Base-by-base conservation (phyloP, 1,140 invertebrate species). In the Hyposmocoma kahamanoa region DNA sequence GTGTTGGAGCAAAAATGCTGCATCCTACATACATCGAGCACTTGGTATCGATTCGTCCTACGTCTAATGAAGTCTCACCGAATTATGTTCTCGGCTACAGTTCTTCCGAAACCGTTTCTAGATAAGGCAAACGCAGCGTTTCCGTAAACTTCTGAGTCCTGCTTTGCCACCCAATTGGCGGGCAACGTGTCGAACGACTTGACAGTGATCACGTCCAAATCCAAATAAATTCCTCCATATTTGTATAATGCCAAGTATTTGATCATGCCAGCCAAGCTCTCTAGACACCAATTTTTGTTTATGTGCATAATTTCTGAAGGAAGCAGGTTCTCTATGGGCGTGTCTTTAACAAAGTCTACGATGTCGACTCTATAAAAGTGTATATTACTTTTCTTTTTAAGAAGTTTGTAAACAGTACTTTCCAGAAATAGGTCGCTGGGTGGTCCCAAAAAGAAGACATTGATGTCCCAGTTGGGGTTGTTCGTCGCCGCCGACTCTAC, bases 211-310 rank as follows among this genome's bases (percentile, higher is more conserved):
- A 94, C 89, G 64, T 95, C 94, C 47, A 94, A 72, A 56, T 96
- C 94, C 30, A 95, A 68, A 71, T 94, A 95, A 28, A 93, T 90
- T 0, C 94, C 94, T 22, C 93, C 92, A 48, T 89, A 94, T 64
- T 93, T 94, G 87, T 91, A 94, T 0, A 95, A 71, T 0, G 92
- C 91, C 10, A 94, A 60, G 55, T 91, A 94, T 50, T 93, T 86
- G 20, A 94, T 62, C 15, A 93, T 87, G 62, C 94, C 92, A 13
- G 89, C 90, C 54, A 91, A 88, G 79, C 94, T 87, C 57, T 90
- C 88, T 49, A 88, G 55, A 49, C 49, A 86, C 86, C 88, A 93
- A 84, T 56, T 26, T 11, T 26, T 11, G 24, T 26, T 26, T 26
- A 26, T 6, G 24, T 26, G 11, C 11, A 26, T 26, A 5, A 26